phyloP scores from a whole-genome alignment of 2,888 invertebrate species.

The Rutpela maculata region DNA sequence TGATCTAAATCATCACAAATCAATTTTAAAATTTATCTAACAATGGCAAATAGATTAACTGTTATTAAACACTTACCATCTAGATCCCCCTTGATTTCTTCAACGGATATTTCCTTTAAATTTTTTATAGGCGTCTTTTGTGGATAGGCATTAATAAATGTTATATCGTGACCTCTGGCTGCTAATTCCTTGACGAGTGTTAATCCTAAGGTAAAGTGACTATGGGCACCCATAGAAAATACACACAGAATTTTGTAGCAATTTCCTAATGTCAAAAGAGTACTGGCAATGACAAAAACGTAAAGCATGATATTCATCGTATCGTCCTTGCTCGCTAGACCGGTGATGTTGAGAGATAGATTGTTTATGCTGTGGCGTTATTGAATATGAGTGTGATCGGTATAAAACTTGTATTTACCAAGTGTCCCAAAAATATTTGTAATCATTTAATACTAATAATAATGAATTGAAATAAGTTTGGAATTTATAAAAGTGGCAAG shows the following conservation, averaged over 20 bases:
- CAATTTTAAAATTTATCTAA: no score
- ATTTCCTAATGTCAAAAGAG: neutral
- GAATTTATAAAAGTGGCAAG: no score
- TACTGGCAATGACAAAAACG: neutral
- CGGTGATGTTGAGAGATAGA: neutral
- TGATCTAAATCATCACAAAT: no score
- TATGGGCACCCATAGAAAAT: conserved; percentile 62
- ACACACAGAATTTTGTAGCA: conserved; percentile 62
- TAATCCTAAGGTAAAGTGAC: conserved; percentile 64
- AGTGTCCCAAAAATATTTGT: no score
- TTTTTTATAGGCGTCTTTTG: conserved; percentile 72
- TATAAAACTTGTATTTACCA: no score
- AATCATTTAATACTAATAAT: no score
- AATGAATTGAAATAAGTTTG: no score
- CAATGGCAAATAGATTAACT: neutral
- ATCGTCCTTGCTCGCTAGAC: neutral
- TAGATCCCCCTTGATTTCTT: conserved; percentile 38
- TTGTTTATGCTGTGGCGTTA: neutral
- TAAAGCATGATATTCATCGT: neutral
- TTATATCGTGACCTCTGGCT: conserved; percentile 73
- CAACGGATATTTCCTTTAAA: conserved; percentile 65
- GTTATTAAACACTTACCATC: conserved; percentile 46
- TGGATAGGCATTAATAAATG: conserved; percentile 65
- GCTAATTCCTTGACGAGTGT: conserved; percentile 64
- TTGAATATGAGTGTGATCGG: no score